Evolutionary conservation across 2,113 vertebrate species (phyloP).

Genomic region (Rhinichthys klamathensis): DNA sequence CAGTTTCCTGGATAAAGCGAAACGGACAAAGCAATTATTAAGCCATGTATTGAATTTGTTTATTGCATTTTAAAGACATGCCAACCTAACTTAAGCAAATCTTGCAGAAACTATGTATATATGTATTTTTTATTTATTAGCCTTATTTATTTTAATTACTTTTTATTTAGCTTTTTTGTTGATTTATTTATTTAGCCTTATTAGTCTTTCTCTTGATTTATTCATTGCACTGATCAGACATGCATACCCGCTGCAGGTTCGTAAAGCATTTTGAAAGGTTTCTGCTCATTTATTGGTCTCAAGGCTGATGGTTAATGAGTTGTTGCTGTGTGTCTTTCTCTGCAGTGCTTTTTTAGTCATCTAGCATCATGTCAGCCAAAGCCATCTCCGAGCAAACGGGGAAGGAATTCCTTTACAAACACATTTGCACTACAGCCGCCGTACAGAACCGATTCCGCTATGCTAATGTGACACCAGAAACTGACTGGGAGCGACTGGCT

Average conservation of each 20-base stretch:
- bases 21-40: background rate
- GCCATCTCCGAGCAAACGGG: constrained; percentile 96
- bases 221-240: background rate
- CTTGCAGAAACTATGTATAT: too few species aligned
- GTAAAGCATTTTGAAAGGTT: background rate
- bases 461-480: constrained; percentile 84
- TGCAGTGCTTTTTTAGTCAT: constrained; percentile 29
- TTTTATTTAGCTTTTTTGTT: background rate
- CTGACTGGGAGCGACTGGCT: constrained; percentile 86
- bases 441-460: constrained; percentile 96
- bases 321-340: background rate
- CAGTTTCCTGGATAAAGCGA: background rate
- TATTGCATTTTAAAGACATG: background rate
- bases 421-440: constrained; percentile 86
- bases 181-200: too few species aligned
- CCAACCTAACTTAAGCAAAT: too few species aligned
- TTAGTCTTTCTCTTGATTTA: background rate
- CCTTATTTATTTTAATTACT: background rate
- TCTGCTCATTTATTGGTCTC: background rate
- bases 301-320: background rate
- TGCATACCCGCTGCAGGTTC: background rate
- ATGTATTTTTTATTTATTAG: background rate
- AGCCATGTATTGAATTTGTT: background rate
- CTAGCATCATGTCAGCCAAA: constrained; percentile 91
- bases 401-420: constrained; percentile 94